These are phyloP conservation scores for Nyctibius bracteatus DNA, from an alignment of 2,113 vertebrate genomes.

Conservation along the genomic window DNA sequence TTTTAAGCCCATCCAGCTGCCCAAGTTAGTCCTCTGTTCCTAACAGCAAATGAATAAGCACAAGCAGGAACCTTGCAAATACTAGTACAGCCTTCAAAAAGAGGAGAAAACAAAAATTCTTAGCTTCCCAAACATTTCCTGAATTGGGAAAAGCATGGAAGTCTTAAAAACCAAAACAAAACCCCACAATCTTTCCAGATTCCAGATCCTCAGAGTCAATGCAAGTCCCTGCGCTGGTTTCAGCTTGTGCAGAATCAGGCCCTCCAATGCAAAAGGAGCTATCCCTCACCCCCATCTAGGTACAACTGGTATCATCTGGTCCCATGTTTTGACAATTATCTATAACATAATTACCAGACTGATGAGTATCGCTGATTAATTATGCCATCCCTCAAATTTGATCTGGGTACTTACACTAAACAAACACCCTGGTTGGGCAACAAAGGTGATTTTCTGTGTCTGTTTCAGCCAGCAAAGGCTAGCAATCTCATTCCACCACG, in stretches of 20 bases:
- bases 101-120: background rate
- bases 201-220: background rate
- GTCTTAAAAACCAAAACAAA: background rate
- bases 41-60: background rate
- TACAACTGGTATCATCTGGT: slow-evolving; percentile 35
- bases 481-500: background rate
- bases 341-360: slow-evolving; percentile 41
- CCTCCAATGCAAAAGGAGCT: background rate
- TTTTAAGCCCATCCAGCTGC: background rate
- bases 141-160: background rate
- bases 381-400: slow-evolving; percentile 45
- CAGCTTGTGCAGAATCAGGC: background rate
- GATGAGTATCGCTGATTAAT: slow-evolving; percentile 55
- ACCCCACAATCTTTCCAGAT: background rate
- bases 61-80: background rate
- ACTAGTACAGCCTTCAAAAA: background rate
- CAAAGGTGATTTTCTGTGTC: slow-evolving; percentile 8
- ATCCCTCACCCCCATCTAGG: background rate
- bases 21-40: background rate
- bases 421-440: slow-evolving; percentile 19
- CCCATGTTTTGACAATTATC: slow-evolving; percentile 51
- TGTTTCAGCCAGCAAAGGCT: background rate
- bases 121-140: background rate
- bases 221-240: background rate
- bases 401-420: slow-evolving; percentile 49